A percentile compares a stretch with the other conserved stretches of the same genome.
These are phyloP conservation scores for Lobophora halterata DNA, from an alignment of 2,888 invertebrate species.

Conservation along the genomic window DNA sequence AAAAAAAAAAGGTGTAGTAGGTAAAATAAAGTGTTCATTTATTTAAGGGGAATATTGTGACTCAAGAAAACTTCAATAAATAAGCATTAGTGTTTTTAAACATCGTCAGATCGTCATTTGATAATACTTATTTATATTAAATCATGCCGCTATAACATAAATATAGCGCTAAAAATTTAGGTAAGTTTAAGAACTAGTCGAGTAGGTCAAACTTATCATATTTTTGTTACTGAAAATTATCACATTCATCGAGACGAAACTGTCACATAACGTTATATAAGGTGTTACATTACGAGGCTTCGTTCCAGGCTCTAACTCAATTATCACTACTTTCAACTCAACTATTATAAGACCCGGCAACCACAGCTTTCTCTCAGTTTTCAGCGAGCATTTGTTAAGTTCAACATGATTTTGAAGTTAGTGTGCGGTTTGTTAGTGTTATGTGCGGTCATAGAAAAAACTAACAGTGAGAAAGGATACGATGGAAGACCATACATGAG, in stretches of 20 bases:
- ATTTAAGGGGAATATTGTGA: too few species aligned
- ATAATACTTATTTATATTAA: too few species aligned
- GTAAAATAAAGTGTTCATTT: too few species aligned
- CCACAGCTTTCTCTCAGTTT: constrained; percentile 59
- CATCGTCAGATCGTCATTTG: too few species aligned
- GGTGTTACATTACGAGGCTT: constrained; percentile 37
- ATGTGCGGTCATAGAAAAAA: constrained; percentile 41
- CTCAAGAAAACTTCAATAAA: too few species aligned
- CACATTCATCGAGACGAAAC: too few species aligned
- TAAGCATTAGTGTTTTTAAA: too few species aligned
- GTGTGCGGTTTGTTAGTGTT: constrained; percentile 34
- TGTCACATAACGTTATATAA: constrained; percentile 33
- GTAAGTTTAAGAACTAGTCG: neutral
- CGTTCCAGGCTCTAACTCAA: constrained; percentile 55
- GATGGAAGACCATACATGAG: constrained; percentile 39
- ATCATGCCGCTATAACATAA: too few species aligned
- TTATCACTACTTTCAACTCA: constrained; percentile 67
- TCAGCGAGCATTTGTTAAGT: constrained; percentile 31
- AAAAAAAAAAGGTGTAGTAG: too few species aligned
- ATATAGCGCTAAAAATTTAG: neutral
- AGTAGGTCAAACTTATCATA: constrained; percentile 15
- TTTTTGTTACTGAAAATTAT: too few species aligned
- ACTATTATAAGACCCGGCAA: constrained; percentile 62
- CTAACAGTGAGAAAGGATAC: constrained; percentile 42
- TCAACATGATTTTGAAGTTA: constrained; percentile 24